Conservation (phyloP, 2,888 invertebrate genomes). For the Drosophila fulvimacula region DNA sequence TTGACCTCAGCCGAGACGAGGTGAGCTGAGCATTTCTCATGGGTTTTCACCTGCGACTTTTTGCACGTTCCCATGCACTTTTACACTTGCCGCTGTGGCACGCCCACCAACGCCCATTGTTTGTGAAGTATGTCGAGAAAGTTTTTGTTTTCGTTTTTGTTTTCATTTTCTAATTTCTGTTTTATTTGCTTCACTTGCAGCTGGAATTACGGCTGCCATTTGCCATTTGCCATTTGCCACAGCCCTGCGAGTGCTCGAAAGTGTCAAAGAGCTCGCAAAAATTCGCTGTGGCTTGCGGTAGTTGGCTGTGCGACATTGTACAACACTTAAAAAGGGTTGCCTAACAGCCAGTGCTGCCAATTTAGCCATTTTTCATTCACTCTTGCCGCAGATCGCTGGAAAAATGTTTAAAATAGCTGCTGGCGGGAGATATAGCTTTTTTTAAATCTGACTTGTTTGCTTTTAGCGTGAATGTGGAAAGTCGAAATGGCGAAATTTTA, state of each 20-base stretch:
- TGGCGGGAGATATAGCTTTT: too few relatives aligned
- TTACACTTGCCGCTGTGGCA: conserved; percentile 36
- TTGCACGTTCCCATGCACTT: conserved; percentile 40
- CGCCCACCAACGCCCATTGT: conserved; percentile 45
- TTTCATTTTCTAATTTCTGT: neutral
- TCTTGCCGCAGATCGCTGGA: too few relatives aligned
- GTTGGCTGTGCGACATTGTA: neutral
- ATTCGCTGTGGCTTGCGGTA: conserved; percentile 1
- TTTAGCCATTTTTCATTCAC: too few relatives aligned
- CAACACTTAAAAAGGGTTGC: conserved; percentile 4
- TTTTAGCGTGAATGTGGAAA: too few relatives aligned
- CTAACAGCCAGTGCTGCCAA: neutral
- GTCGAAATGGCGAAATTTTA: too few relatives aligned
- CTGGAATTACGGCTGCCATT: conserved; percentile 19
- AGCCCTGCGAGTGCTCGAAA: too few relatives aligned
- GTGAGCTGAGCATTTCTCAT: conserved; percentile 30
- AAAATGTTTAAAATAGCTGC: too few relatives aligned
- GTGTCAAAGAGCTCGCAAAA: conserved; percentile 20
- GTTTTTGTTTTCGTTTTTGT: conserved; percentile 28
- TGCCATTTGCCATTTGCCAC: conserved; percentile 14
- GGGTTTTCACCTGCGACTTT: conserved; percentile 40
- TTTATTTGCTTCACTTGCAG: conserved; percentile 18
- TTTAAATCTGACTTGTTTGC: too few relatives aligned
- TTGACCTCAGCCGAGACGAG: conserved; percentile 8
- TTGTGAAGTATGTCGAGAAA: conserved; percentile 31